A percentile compares a stretch with the other conserved stretches of the same genome.
phyloP scores from a whole-genome alignment of 2,797 vertebrate species.

The Austrolebias charrua region DNA sequence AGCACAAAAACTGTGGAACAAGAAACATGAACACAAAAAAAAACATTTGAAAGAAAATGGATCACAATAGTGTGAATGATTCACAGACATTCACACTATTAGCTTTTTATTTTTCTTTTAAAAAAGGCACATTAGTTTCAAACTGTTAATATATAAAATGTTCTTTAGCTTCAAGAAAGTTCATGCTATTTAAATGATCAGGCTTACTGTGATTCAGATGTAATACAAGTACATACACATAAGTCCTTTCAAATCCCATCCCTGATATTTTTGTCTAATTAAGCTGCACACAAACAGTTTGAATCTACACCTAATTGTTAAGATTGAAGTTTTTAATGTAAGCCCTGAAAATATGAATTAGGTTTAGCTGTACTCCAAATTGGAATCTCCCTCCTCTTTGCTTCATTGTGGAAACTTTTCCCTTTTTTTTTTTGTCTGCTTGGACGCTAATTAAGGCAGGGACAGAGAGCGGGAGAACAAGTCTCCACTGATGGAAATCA shows the following conservation, averaged over 20 bases:
- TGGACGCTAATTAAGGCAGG: constrained; percentile 69
- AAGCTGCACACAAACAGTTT: constrained; percentile 16
- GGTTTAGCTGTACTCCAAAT: constrained; percentile 56
- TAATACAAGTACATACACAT: too few species aligned
- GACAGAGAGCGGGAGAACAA: constrained; percentile 55
- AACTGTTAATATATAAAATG: too few species aligned
- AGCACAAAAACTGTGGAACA: too few species aligned
- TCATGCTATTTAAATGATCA: too few species aligned
- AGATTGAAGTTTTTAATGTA: constrained; percentile 49
- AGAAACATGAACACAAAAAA: too few species aligned
- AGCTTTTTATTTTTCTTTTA: too few species aligned
- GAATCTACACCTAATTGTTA: constrained; percentile 12
- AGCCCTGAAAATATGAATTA: constrained; percentile 51
- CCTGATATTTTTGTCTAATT: neutral
- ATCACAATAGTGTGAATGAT: too few species aligned
- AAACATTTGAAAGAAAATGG: too few species aligned
- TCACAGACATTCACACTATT: too few species aligned
- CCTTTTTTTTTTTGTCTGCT: constrained; percentile 64
- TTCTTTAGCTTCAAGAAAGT: too few species aligned
- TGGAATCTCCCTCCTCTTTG: constrained; percentile 60
- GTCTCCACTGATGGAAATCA: constrained; percentile 72
- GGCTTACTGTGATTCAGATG: too few species aligned
- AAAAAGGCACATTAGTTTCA: too few species aligned
- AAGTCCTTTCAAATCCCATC: neutral
- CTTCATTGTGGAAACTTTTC: constrained; percentile 69